Base-by-base conservation (phyloP, 2,113 vertebrate genomes). In the Clarias magur region DNA sequence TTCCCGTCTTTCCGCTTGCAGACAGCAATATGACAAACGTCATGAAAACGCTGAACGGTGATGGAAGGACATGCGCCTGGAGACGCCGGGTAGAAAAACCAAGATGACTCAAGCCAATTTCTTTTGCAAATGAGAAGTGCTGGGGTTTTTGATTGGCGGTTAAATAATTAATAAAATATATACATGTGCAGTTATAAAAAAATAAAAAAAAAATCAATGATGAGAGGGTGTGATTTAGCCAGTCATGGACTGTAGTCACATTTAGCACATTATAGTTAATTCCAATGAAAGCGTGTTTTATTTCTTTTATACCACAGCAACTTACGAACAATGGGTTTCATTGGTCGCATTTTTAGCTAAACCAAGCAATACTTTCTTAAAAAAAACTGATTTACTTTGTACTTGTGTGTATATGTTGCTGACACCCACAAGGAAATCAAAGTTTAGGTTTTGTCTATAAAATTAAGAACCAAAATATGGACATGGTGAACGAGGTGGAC, bases 31-130 rank as follows among this genome's bases (percentile, higher is more conserved):
- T 62, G 70, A 62, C 12, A 7, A 25, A 82, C 73, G 76, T 81
- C 88, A 86, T 53, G 5, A 82, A 62, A 60, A 84, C 27, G 27
- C 85, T 80, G 85, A 30, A 84, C 38, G 38, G 82, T 80, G 85
- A 42, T 27, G 80, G 86, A 87, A 87, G 88, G 88, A 88, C 87
- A 88, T 25, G 38, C 2, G 25, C 54, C 84, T 89, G 88, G 91
- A 87, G 34, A 68, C 42, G 84, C 91, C 87, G 81, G 82, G 86
- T 38, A 30, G 27, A 85, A 88, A 87, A 80, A 88, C 79, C 62
- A 65, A 81, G 80, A 85, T 78, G 86, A 79, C 17, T 75, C 73
- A 84, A 82, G 86, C 85, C 78, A 67, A 84, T 27, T 87, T 83
- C 38, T 2, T 27, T 79, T 85, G 30, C 30, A 79, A 80, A 68